Percentiles rank a stretch among this genome's conserved stretches.
These are phyloP conservation scores for Squalus acanthias DNA, from an alignment of 2,797 vertebrate genomes.

Conservation along the genomic window DNA sequence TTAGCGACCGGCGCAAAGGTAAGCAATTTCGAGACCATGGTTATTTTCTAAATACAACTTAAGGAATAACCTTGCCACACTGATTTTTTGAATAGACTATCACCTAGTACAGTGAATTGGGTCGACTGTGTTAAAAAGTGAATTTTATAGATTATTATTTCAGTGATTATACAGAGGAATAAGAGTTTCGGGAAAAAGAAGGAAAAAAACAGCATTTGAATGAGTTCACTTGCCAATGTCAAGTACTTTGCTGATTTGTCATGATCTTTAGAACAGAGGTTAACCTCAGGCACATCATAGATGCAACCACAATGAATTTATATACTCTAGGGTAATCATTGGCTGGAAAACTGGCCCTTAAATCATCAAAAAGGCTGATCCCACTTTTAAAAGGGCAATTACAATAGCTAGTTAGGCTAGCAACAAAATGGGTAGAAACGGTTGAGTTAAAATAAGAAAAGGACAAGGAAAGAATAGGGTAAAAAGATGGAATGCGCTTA, in stretches of 20 bases:
- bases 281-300: no score
- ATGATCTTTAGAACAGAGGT: neutral
- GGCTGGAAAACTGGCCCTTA: neutral
- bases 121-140: neutral
- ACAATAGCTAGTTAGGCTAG: neutral
- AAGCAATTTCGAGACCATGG: no score
- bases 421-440: neutral
- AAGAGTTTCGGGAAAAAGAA: neutral
- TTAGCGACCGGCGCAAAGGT: no score
- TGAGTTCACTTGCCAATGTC: neutral
- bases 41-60: neutral
- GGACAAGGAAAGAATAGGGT: neutral
- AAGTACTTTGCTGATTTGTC: neutral
- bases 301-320: neutral
- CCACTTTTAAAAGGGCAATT: neutral
- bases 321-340: neutral
- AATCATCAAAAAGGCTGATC: neutral
- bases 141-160: neutral
- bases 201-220: neutral
- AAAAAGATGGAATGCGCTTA: neutral
- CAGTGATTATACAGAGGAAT: neutral
- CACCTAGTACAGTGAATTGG: neutral
- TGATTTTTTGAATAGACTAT: neutral
- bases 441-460: neutral
- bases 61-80: neutral